Conservation (phyloP, 2,888 invertebrate genomes). For the Liposcelis brunnea region DNA sequence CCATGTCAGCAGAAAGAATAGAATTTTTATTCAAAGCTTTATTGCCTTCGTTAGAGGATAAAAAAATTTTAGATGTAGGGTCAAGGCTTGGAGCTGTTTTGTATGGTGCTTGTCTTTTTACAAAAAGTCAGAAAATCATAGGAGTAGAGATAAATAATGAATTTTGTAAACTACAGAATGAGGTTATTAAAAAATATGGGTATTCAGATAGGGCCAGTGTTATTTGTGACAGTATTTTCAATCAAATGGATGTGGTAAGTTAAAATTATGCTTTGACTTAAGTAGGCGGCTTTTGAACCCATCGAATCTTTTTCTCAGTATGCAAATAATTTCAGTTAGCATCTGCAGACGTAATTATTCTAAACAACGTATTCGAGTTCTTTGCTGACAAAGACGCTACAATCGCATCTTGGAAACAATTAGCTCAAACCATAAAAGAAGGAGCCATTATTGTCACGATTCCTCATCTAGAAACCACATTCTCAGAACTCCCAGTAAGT, state of each 20-base stretch:
- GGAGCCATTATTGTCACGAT: background rate
- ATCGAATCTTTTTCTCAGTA: background rate
- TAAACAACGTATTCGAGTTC: constrained; percentile 1
- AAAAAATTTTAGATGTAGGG: constrained; percentile 47
- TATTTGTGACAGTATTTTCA: background rate
- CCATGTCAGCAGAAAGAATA: constrained; percentile 39
- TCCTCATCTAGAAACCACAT: background rate
- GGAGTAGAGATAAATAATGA: constrained; percentile 54
- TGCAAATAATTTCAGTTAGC: background rate
- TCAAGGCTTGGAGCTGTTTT: constrained; percentile 51
- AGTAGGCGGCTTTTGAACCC: background rate
- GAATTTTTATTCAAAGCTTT: constrained; percentile 43
- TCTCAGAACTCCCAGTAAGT: background rate
- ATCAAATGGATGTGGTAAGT: background rate
- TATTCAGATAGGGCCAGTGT: background rate
- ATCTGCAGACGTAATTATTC: background rate
- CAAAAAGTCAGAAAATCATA: constrained; percentile 37
- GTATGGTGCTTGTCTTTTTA: constrained; percentile 44
- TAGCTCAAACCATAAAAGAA: background rate
- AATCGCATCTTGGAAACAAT: background rate
- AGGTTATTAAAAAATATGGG: constrained; percentile 33
- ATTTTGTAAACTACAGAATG: constrained; percentile 41
- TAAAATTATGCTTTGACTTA: background rate
- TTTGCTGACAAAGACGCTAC: background rate
- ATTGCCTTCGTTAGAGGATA: constrained; percentile 39